Conservation (phyloP, 2,888 invertebrate genomes). For the Taenaris catops region DNA sequence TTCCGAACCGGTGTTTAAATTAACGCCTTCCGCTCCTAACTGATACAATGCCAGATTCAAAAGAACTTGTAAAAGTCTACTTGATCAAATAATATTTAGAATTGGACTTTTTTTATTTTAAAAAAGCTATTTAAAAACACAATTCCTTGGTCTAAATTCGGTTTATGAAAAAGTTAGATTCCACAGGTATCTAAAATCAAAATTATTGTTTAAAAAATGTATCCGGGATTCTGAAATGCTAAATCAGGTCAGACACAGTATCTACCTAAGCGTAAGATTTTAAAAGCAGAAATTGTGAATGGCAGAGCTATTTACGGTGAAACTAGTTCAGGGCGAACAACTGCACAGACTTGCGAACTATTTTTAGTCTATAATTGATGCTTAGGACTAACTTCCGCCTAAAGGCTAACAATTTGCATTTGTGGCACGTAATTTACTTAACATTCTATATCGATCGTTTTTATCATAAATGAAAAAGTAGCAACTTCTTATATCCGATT, state of each 20-base stretch:
- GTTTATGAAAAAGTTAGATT: too few species aligned
- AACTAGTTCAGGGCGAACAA: slow-evolving; percentile 16
- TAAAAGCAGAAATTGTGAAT: slow-evolving; percentile 10
- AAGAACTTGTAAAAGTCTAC: too few species aligned
- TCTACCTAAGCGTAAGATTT: slow-evolving; percentile 8
- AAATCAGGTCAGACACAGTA: slow-evolving; percentile 12
- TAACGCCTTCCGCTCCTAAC: too few species aligned
- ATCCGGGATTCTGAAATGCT: slow-evolving; percentile 5
- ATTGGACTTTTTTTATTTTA: too few species aligned
- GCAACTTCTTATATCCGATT: background rate
- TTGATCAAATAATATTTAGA: too few species aligned
- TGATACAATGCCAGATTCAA: too few species aligned
- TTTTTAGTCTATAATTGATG: slow-evolving; percentile 4
- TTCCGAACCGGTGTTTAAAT: too few species aligned
- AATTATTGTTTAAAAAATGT: slow-evolving; percentile 4
- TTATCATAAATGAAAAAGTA: background rate
- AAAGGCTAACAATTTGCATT: too few species aligned
- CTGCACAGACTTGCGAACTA: slow-evolving; percentile 5
- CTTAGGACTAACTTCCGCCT: slow-evolving; percentile 1
- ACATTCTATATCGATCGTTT: background rate
- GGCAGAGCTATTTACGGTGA: slow-evolving; percentile 11
- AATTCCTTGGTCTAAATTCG: too few species aligned
- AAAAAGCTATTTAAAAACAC: too few species aligned
- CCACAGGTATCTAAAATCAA: too few species aligned
- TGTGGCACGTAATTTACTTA: too few species aligned